Evolutionary conservation across 2,113 vertebrate genomes (phyloP), one percentile per base, ranked within the genome.

Genomic region (Tichodroma muraria): DNA sequence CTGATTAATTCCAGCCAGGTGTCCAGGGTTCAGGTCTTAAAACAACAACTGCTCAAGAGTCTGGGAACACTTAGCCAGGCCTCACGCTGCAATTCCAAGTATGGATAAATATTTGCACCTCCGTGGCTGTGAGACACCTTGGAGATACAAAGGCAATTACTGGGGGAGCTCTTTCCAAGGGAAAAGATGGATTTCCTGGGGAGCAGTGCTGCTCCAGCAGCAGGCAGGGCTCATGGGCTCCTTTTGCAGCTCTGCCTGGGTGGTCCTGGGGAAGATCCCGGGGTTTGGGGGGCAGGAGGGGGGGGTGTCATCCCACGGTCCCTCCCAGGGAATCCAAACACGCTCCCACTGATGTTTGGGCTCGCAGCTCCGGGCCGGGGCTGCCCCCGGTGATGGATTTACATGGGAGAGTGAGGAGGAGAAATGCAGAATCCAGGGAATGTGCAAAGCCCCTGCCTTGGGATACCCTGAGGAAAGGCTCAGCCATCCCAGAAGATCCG

Each of bases 41-140:
- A 96, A 94, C 91, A 96, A 93, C 91, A 87, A 33, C 19, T 1
- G 22, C 84, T 38, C 20, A 2, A 44, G 75, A 6, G 63, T 24
- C 93, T 95, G 96, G 95, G 85, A 96, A 40, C 35, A 15, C 72
- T 91, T 44, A 84, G 49, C 5, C 38, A 15, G 76, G 71, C 89
- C 88, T 56, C 66, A 11, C 66, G 79, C 89, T 63, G 94, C 82
- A 95, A 95, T 97, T 49, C 93, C 95, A 96, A 93, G 89, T 83
- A 96, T 97, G 95, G 96, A 53, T 97, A 96, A 97, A 97, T 97
- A 97, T 97, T 97, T 97, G 96, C 94, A 95, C 94, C 96, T 95
- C 93, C 6, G 37, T 12, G 84, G 66, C 57, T 44, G 18, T 5
- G 22, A 54, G 96, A 96, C 95, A 96, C 94, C 95, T 93, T 35